Base-by-base conservation (phyloP, 2,797 vertebrate genomes). In the Pelodytes ibericus region DNA sequence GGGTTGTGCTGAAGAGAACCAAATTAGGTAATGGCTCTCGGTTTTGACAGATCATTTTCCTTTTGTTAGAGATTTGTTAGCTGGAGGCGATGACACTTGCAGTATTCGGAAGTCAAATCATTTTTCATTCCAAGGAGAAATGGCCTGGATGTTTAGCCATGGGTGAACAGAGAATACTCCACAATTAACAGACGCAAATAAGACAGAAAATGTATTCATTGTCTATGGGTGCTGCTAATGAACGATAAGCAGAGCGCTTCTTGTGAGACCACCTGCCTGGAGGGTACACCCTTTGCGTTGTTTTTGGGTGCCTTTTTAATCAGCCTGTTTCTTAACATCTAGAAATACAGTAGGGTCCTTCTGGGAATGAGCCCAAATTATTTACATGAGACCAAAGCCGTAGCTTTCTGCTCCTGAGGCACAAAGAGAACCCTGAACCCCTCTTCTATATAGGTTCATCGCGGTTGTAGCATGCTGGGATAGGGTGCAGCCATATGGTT, bases 191-290 rank as follows among this genome's bases (percentile, higher is more conserved):
- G 81, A 71, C 77, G 71, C 77, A 77, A 82, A 84, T 84, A 66
- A 86, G 78, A 79, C 81, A 81, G 83, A 85, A 84, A 86, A n/a
- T n/a, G n/a, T n/a, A n/a, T n/a, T n/a, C n/a, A n/a, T 71, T 61
- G 82, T 87, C 83, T 83, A 73, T 82, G 81, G 75, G 84, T 84
- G 82, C 85, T 51, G 81, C 29, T 58, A 62, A 56, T 69, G 59
- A 75, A 69, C 62, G 22, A 56, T 41, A 22, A 69, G 57, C 57
- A 53, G 65, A 75, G 56, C 41, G 18, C 57, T 62, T 61, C 58
- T 71, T 41, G 25, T 56, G 44, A 29, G 44, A 39, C 29, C 18
- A 60, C 57, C 39, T 56, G n/a, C 47, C 56, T 33, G 24, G 2
- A 76, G 81, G 81, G 2, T 71, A 47, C 59, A 76, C 41, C 1